Conservation (phyloP, 1,140 invertebrate genomes). For the Ceratosolen solmsi region DNA sequence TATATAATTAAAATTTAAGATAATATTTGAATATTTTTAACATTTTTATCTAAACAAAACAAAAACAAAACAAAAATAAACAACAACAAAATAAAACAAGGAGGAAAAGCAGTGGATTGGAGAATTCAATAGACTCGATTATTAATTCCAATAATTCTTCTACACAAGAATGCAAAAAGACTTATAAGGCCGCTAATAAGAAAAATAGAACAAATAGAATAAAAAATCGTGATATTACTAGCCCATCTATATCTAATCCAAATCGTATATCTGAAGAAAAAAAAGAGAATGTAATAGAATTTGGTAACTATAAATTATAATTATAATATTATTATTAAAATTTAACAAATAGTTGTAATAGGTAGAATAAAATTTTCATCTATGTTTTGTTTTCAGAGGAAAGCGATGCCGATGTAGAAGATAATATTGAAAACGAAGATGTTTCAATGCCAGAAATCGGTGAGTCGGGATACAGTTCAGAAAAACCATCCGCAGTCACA, state of each 20-base stretch:
- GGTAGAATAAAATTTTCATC: background rate
- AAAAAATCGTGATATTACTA: conserved; percentile 51
- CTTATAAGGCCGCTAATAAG: conserved; percentile 78
- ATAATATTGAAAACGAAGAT: conserved; percentile 78
- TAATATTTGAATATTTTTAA: no score
- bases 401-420: conserved; percentile 87
- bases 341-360: background rate
- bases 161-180: conserved; percentile 81
- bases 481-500: conserved; percentile 75
- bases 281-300: conserved; percentile 52
- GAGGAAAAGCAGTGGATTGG: conserved; percentile 60
- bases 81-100: no score
- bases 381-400: conserved; percentile 58
- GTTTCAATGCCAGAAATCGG: conserved; percentile 67
- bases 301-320: conserved; percentile 53
- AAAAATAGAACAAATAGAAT: conserved; percentile 72
- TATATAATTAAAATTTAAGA: no score
- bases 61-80: no score
- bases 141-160: conserved; percentile 63
- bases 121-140: conserved; percentile 59
- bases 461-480: conserved; percentile 82
- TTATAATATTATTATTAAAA: background rate
- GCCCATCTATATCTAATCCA: conserved; percentile 51
- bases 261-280: conserved; percentile 61
- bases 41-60: no score